These are phyloP conservation scores for Menidia menidia DNA, from an alignment of 2,797 vertebrate species.

Conservation along the genomic window DNA sequence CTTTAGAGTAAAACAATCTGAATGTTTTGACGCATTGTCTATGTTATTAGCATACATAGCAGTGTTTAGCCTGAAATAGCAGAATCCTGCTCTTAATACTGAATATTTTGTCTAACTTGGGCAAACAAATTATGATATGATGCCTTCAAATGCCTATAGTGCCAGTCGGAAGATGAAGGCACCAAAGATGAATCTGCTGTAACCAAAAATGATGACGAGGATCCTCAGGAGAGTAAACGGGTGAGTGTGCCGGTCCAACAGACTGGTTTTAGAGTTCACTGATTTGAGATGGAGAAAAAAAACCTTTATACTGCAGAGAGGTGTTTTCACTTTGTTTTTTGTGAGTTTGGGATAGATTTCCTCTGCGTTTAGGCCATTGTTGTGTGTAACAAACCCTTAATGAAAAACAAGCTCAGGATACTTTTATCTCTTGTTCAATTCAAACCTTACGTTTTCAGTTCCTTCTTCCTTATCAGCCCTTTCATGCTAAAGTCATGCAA, in stretches of 20 bases:
- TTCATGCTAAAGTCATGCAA: constrained; percentile 8
- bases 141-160: constrained; percentile 29
- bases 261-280: not conserved
- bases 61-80: no score
- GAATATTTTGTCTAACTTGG: not conserved
- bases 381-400: not conserved
- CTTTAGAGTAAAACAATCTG: not conserved
- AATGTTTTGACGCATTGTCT: no score
- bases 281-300: not conserved
- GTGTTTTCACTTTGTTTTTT: not conserved
- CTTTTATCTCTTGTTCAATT: not conserved
- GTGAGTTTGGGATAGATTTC: not conserved
- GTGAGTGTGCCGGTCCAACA: constrained; percentile 29
- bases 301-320: not conserved
- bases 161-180: constrained; percentile 42
- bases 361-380: not conserved
- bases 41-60: no score
- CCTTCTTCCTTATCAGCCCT: constrained; percentile 20
- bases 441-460: constrained; percentile 26
- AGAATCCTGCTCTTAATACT: not conserved
- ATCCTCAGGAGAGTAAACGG: constrained; percentile 28
- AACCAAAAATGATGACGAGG: constrained; percentile 6
- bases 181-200: constrained; percentile 28
- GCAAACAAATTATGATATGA: not conserved
- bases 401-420: constrained; percentile 4